Conservation (phyloP, 1,140 invertebrate genomes). For the Drosophila bocqueti region DNA sequence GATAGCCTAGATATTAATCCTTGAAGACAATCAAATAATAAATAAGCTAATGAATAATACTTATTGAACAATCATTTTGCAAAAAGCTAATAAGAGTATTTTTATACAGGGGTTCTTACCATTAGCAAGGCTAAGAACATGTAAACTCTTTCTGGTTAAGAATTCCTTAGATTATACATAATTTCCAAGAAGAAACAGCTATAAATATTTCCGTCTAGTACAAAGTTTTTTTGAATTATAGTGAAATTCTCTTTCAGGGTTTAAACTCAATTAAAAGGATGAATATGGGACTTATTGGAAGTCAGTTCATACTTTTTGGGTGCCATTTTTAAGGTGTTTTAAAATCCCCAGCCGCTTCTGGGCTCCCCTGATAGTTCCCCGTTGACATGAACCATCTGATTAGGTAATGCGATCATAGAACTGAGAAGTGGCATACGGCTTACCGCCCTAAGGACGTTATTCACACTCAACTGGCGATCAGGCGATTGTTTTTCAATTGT, state of each 20-base stretch:
- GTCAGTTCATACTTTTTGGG: not conserved
- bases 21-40: no score
- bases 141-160: no score
- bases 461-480: conserved; percentile 25
- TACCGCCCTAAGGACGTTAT: not conserved
- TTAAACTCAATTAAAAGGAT: not conserved
- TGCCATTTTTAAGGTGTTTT: not conserved
- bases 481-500: conserved; percentile 51
- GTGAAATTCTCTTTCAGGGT: not conserved
- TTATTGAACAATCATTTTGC: no score
- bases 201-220: no score
- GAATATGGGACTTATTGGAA: not conserved
- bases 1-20: not conserved
- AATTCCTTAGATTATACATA: no score
- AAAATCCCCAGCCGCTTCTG: not conserved
- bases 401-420: conserved; percentile 11
- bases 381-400: conserved; percentile 2
- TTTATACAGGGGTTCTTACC: no score
- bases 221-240: no score
- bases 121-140: no score
- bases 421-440: not conserved
- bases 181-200: no score
- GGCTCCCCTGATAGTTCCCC: not conserved
- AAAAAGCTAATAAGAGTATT: no score
- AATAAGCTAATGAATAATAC: no score